phyloP scores from a whole-genome alignment of 2,113 vertebrate genomes.

The Taxidea taxus region DNA sequence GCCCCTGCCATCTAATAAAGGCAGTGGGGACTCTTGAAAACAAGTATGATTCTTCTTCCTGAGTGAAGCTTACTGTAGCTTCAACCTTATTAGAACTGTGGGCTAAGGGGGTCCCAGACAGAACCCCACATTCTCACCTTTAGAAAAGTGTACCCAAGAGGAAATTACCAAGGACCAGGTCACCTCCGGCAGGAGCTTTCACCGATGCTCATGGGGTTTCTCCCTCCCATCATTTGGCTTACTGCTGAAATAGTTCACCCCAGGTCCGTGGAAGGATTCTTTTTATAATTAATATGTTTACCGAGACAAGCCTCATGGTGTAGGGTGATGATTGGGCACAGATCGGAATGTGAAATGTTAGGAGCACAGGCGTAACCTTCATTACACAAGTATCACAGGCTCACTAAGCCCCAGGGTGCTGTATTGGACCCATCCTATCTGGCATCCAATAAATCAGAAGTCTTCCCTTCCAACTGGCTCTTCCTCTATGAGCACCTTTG shows the following conservation, averaged over 20 bases:
- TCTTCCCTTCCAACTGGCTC: constrained; percentile 33
- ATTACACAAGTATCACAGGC: constrained; percentile 43
- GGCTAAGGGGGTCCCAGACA: not conserved
- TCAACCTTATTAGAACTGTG: not conserved
- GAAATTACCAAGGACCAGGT: not conserved
- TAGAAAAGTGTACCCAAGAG: not conserved
- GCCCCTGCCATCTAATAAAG: fast-evolving
- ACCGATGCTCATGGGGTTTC: not conserved
- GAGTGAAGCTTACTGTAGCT: fast-evolving
- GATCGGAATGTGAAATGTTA: constrained; percentile 47
- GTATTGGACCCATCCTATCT: constrained; percentile 56
- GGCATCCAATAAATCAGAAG: constrained; percentile 73
- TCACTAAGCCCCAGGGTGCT: constrained; percentile 57
- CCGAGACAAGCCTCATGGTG: constrained; percentile 37
- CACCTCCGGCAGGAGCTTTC: not conserved
- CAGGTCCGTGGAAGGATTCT: not conserved
- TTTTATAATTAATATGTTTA: constrained; percentile 62
- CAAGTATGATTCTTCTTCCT: not conserved
- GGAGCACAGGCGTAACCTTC: constrained; percentile 67
- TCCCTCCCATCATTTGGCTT: not conserved
- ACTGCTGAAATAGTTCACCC: not conserved
- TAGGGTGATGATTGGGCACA: constrained; percentile 26
- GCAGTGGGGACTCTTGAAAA: not conserved
- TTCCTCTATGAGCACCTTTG: not conserved
- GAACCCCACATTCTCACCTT: not conserved